These are phyloP conservation scores for Xylota segnis DNA, from an alignment of 2,888 invertebrate species.

Conservation along the genomic window DNA sequence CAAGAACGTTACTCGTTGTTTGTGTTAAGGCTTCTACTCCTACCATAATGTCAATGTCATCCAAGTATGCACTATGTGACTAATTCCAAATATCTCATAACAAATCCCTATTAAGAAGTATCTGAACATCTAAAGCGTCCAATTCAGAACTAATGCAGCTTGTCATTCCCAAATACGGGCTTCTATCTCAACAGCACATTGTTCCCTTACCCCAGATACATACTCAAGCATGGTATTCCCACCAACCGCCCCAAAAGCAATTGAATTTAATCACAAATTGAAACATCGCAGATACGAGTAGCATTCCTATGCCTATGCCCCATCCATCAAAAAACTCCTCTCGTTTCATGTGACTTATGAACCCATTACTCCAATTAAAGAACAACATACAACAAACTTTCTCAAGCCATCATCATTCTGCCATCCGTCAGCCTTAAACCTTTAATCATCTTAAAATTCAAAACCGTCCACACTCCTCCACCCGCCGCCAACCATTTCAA, in stretches of 20 bases:
- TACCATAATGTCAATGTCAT: too few species aligned
- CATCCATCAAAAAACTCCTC: not conserved
- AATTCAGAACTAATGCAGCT: not conserved
- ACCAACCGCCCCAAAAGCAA: not conserved
- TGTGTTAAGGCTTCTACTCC: too few species aligned
- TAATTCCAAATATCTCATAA: too few species aligned
- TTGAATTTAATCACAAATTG: slow-evolving; percentile 34
- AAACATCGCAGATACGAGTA: slow-evolving; percentile 19
- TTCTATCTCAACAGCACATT: not conserved
- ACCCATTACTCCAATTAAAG: slow-evolving; percentile 55
- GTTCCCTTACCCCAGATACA: slow-evolving; percentile 29
- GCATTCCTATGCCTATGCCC: not conserved
- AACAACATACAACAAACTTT: slow-evolving; percentile 40
- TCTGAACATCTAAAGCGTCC: too few species aligned
- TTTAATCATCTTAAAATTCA: slow-evolving; percentile 40
- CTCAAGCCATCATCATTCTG: slow-evolving; percentile 40
- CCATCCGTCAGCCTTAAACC: slow-evolving; percentile 13
- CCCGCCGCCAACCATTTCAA: slow-evolving; percentile 1
- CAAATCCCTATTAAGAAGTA: too few species aligned
- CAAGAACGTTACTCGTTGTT: too few species aligned
- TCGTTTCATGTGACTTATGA: slow-evolving; percentile 55
- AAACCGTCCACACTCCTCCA: slow-evolving; percentile 10
- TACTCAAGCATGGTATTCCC: slow-evolving; percentile 20
- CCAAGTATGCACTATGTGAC: too few species aligned
- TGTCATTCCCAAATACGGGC: not conserved